Evolutionary conservation across 1,140 invertebrate genomes (phyloP), one percentile per base, ranked within the genome.

Genomic region (Drosophila pallidifrons): DNA sequence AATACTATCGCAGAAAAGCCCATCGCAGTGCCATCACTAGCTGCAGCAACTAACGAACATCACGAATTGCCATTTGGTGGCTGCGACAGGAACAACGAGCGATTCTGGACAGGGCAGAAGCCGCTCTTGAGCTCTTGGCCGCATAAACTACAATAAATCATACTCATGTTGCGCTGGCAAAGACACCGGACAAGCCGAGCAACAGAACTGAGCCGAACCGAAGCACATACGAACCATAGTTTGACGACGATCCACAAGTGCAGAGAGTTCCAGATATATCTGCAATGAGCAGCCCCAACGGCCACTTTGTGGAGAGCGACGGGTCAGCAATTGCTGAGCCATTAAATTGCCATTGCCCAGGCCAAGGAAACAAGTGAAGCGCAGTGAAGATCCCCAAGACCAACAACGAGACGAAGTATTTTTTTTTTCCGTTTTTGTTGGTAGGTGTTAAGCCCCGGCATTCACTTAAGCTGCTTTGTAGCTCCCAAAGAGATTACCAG

Each of bases 131-230:
- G 59, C 60, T 25, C 20, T 51, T 65, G 67, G 79, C 72, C 63
- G 66, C 85, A 80, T 78, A 77, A 80, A 74, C 78, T 70, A 54
- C 60, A 78, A 88, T 88, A 88, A 88, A 88, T 88, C 85, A 88
- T 88, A 89, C 85, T 88, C 85, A 88, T 78, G 85, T 88, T 88
- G 67, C 85, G 55, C 58, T 57, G 61, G 25, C 68, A 79, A 70
- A 87, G 60, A 80, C 80, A 89, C 69, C 77, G 73, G 20, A 71
- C 82, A 73, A 82, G 20, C 15, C 15, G 10, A 43, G 10, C 20
- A 60, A 59, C 38, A 35, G 47, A 67, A 57, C 47, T 3, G 41
- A 20, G 32, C 64, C 32, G 45, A 35, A 43, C 38, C 49, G 6
- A 68, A 58, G 35, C 6, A 38, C 8, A 38, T 8, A 15, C 47